Base-by-base conservation (phyloP, 2,888 invertebrate genomes). In the Thereva nobilitata region DNA sequence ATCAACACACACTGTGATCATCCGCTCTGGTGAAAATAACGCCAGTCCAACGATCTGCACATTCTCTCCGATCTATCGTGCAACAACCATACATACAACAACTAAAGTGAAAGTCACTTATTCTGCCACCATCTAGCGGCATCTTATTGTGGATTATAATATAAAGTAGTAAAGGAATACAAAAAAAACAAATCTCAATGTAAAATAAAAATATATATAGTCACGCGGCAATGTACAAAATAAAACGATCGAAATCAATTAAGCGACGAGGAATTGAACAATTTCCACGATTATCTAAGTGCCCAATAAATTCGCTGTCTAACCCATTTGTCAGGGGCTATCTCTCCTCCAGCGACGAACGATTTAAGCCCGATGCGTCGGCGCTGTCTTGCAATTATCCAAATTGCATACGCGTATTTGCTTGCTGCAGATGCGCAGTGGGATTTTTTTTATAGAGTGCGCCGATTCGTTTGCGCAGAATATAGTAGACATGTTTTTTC, bases 241-340 rank as follows among this genome's bases (percentile, higher is more conserved):
- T 37, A 59, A 59, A 49, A 59, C 35, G 47, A 59, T 59, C 49
- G 59, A 64, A 64, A 64, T 55, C 64, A 64, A 64, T 64, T 64
- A 64, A 64, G 64, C 54, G 54, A 64, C 64, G 45, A 64, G 54
- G 64, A 64, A 64, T 64, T 64, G 64, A 55, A 64, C 64, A 64
- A 64, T 64, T 64, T 64, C 44, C 64, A 64, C 55, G 64, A 77
- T 76, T 77, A 78, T 77, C 76, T 77, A 78, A 78, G 77, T 78
- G 78, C 76, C 77, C 78, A 79, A 79, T 79, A 79, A 79, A 79
- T 79, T 78, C 76, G 78, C 77, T 79, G 79, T 79, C 78, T 74
- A 76, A 78, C 77, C 78, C 78, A 79, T 79, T 79, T 79, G 79
- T 79, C 79, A 79, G 71, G 67, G 37, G 53, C 41, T 64, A 56